Percentiles rank a stretch among this genome's conserved stretches.
Conservation (phyloP, 2,888 invertebrate genomes). For the Rhamnusium bicolor region DNA sequence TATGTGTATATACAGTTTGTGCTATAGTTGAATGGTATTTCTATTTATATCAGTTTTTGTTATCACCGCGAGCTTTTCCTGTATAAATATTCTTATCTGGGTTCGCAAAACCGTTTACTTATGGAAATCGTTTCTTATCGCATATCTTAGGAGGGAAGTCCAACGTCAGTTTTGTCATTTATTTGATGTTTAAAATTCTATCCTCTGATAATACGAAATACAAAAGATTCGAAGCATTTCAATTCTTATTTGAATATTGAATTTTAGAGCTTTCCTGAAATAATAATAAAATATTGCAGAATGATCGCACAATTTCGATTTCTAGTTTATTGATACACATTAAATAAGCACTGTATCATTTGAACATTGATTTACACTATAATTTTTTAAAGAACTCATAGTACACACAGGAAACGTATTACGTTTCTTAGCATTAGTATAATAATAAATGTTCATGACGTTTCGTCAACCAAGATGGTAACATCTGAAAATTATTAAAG, state of each 20-base stretch:
- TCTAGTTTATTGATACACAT: background rate
- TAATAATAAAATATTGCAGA: background rate
- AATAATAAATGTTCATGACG: too few species aligned
- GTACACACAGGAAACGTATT: too few species aligned
- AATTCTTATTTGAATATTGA: conserved; percentile 17
- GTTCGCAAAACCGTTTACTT: conserved; percentile 48
- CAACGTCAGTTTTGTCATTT: conserved; percentile 47
- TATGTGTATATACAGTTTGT: conserved; percentile 11
- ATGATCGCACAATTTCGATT: background rate
- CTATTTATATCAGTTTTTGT: conserved; percentile 42
- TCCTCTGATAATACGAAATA: conserved; percentile 24
- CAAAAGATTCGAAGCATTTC: conserved; percentile 18
- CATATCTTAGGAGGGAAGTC: conserved; percentile 44
- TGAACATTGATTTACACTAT: background rate
- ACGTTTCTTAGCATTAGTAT: too few species aligned
- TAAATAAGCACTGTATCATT: background rate
- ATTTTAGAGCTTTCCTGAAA: background rate
- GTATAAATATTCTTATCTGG: conserved; percentile 49
- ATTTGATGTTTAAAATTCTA: conserved; percentile 44
- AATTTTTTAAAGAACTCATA: too few species aligned
- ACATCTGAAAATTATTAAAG: too few species aligned
- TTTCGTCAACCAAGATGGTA: too few species aligned
- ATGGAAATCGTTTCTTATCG: conserved; percentile 58
- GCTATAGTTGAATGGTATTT: conserved; percentile 26
- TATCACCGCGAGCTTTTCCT: conserved; percentile 51